Evolutionary conservation across 2,888 invertebrate genomes (phyloP), one percentile per base, ranked within the genome.

Genomic region (Microctonus brassicae): DNA sequence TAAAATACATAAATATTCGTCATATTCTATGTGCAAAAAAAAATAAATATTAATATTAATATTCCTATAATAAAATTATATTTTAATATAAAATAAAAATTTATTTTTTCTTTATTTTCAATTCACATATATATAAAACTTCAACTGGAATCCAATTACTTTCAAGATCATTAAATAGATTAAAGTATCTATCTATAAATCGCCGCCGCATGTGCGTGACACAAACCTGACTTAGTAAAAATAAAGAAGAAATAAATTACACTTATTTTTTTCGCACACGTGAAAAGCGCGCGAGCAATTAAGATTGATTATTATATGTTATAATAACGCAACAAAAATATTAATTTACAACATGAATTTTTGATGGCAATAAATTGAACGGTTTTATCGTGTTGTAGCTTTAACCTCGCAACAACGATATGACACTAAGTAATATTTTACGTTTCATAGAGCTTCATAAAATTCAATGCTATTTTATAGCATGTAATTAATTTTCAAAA

Each of bases 351-450:
- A 75, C 74, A 69, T 52, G 65, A 72, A 58, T 61, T 33, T 20
- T 29, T 34, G 68, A 64, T 68, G 73, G 71, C 74, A 68, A 77
- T 77, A 77, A 77, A 77, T 77, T 68, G 62, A 29, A 68, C 53
- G 75, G 73, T 75, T 47, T 77, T 76, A 68, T 68, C 60, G 61
- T 60, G 33, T 52, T 53, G n/a, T n/a, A n/a, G 29, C 52, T 61
- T 22, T 42, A 36, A 52, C 61, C 68, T 61, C 52, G 26, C 61
- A 26, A 52, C 61, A 26, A 52, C n/a, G n/a, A n/a, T n/a, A 68
- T 47, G 60, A 33, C 61, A 34, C 61, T 34, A 53, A 60, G 68
- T 68, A n/a, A n/a, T 47, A 68, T 61, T 68, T 61, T 39, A 29
- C 58, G 67, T 58, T 61, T 47, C 61, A 47, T 61, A 68, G 68